Evolutionary conservation across 2,888 invertebrate genomes (phyloP).

Genomic region (Patella depressa): DNA sequence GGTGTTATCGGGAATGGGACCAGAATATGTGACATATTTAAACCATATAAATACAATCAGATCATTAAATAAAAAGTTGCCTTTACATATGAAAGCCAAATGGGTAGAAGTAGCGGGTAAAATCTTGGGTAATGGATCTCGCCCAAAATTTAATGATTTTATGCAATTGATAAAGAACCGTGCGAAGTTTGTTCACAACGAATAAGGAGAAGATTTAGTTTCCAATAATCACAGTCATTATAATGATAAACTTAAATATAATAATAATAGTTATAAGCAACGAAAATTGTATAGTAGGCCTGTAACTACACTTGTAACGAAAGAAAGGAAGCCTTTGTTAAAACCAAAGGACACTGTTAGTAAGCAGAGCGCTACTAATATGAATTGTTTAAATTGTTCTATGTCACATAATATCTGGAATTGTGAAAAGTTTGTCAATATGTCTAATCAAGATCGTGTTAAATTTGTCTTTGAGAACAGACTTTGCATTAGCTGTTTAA

Average conservation of each 20-base stretch:
- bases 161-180: not conserved
- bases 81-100: not conserved
- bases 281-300: not conserved
- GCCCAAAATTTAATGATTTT: not conserved
- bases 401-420: not conserved
- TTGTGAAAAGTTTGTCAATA: not conserved
- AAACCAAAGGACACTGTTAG: too few relatives aligned
- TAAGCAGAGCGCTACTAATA: too few relatives aligned
- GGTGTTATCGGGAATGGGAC: not conserved
- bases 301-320: not conserved
- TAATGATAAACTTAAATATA: not conserved
- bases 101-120: not conserved
- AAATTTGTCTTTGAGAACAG: not conserved
- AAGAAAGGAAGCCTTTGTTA: not conserved
- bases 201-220: not conserved
- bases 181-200: not conserved
- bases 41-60: not conserved
- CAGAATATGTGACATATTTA: not conserved
- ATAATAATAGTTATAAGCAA: not conserved
- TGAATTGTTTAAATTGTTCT: not conserved
- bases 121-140: not conserved
- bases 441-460: not conserved
- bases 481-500: not conserved
- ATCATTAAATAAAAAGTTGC: not conserved
- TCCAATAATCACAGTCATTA: not conserved